These are phyloP conservation scores for Diachrysia chrysitis DNA, from an alignment of 2,888 invertebrate genomes.

Conservation along the genomic window DNA sequence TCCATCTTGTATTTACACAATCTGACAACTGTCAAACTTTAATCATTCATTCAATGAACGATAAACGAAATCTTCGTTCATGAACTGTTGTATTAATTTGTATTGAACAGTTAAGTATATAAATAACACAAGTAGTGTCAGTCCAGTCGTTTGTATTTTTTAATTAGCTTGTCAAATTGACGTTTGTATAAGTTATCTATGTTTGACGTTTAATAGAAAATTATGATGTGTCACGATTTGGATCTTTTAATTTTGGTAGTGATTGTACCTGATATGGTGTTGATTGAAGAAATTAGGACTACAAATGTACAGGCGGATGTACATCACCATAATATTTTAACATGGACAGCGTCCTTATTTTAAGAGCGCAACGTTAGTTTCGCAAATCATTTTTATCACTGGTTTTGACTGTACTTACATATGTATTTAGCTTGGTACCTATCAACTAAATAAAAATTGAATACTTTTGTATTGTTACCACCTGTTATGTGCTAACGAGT, in stretches of 20 bases:
- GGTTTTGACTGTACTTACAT: too few species aligned
- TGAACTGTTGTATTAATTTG: slow-evolving; percentile 53
- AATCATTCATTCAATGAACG: slow-evolving; percentile 31
- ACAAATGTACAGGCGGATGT: too few species aligned
- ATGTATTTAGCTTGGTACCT: too few species aligned
- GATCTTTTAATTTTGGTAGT: slow-evolving; percentile 32
- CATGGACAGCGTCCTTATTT: neutral
- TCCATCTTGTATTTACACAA: neutral
- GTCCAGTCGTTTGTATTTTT: slow-evolving; percentile 64
- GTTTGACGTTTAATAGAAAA: slow-evolving; percentile 38
- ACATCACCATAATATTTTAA: too few species aligned
- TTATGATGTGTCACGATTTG: slow-evolving; percentile 37
- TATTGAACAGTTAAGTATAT: slow-evolving; percentile 46
- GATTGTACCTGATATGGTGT: slow-evolving; percentile 33
- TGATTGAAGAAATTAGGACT: neutral
- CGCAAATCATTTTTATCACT: too few species aligned
- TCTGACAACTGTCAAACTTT: slow-evolving; percentile 34
- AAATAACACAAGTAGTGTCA: slow-evolving; percentile 58
- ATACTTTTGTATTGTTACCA: too few species aligned
- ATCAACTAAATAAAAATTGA: too few species aligned
- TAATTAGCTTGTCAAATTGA: slow-evolving; percentile 75
- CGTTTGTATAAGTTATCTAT: slow-evolving; percentile 58
- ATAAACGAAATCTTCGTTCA: slow-evolving; percentile 33
- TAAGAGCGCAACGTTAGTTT: neutral
- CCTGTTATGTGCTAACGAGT: too few species aligned